Evolutionary conservation across 2,113 vertebrate species (phyloP).

Genomic region (Glaucidium brasilianum): DNA sequence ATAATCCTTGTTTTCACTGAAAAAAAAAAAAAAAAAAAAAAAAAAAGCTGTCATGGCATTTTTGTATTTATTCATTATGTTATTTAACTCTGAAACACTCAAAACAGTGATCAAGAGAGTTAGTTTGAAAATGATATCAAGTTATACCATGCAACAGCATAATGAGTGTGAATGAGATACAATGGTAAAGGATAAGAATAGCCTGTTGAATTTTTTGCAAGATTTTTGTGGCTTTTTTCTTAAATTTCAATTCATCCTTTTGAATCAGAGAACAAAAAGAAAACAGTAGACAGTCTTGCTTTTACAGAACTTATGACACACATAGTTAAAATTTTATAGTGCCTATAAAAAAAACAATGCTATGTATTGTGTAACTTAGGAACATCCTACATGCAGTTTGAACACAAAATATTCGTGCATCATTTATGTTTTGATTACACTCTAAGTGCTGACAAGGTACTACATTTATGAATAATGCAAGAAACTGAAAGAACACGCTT

Average conservation of each 20-base stretch:
- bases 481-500: constrained; percentile 52
- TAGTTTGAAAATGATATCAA: constrained; percentile 4
- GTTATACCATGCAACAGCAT: neutral
- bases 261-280: constrained; percentile 7
- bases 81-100: constrained; percentile 26
- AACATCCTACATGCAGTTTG: constrained; percentile 58
- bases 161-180: neutral
- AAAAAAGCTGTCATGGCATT: neutral
- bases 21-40: neutral
- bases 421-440: constrained; percentile 80
- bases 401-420: constrained; percentile 68
- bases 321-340: constrained; percentile 50
- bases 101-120: neutral
- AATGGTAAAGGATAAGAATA: neutral
- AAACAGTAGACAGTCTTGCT: neutral
- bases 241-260: constrained; percentile 9
- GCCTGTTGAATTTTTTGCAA: neutral
- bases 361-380: constrained; percentile 39
- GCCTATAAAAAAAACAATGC: constrained; percentile 30
- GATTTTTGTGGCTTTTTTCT: neutral
- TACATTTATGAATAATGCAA: constrained; percentile 79
- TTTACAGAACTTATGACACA: constrained; percentile 7
- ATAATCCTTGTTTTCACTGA: neutral
- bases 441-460: constrained; percentile 71
- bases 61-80: constrained; percentile 16